These are phyloP conservation scores for Apomyelois bistriatella DNA, from an alignment of 2,888 invertebrate species.

Conservation along the genomic window DNA sequence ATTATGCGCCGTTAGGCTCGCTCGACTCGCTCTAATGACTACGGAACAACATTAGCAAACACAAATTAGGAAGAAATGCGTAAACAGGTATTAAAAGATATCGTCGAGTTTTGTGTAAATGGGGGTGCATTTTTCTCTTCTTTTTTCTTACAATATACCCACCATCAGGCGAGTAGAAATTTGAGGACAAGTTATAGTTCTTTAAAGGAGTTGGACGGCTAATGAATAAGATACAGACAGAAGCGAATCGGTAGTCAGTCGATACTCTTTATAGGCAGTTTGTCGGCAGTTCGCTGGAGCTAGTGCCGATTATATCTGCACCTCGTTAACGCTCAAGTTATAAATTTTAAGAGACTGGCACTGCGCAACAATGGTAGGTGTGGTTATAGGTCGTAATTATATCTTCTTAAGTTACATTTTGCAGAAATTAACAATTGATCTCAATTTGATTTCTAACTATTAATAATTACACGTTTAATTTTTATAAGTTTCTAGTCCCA, in stretches of 20 bases:
- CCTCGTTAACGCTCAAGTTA: slow-evolving; percentile 66
- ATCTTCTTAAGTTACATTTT: slow-evolving; percentile 18
- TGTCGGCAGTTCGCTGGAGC: slow-evolving; percentile 47
- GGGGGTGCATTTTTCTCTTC: slow-evolving; percentile 40
- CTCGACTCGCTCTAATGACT: slow-evolving; percentile 59
- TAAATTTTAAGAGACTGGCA: slow-evolving; percentile 53
- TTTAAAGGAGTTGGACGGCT: neutral
- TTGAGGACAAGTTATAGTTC: too few relatives aligned
- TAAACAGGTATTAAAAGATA: slow-evolving; percentile 69
- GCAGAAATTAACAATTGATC: neutral
- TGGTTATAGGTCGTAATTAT: slow-evolving; percentile 37
- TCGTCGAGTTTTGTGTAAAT: slow-evolving; percentile 51
- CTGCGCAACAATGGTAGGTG: slow-evolving; percentile 53
- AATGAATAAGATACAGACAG: slow-evolving; percentile 19
- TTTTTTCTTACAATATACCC: slow-evolving; percentile 20
- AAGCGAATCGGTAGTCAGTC: slow-evolving; percentile 23
- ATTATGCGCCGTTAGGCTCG: slow-evolving; percentile 53
- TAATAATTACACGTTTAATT: too few relatives aligned
- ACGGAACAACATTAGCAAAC: slow-evolving; percentile 68
- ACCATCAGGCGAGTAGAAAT: too few relatives aligned
- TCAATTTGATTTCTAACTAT: too few relatives aligned
- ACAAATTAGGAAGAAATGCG: slow-evolving; percentile 70
- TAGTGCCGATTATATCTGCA: slow-evolving; percentile 51
- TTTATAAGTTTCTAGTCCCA: too few relatives aligned
- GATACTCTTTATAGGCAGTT: slow-evolving; percentile 30